Base-by-base conservation (phyloP, 1,140 invertebrate species). In the Solenopsis fugax region DNA sequence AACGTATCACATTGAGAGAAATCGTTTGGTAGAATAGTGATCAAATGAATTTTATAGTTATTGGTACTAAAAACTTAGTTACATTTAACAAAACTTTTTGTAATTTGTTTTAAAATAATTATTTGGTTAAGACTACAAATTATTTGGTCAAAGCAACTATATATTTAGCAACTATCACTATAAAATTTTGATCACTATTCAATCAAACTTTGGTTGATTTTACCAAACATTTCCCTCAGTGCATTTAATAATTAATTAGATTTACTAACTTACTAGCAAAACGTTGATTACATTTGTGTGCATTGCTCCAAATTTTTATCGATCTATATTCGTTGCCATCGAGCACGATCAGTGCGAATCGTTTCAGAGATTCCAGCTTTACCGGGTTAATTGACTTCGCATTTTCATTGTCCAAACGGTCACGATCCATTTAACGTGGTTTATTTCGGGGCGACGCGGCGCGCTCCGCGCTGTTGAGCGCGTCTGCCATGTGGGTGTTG, bases 401-500 rank as follows among this genome's bases (percentile, higher is more conserved):
- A 50, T 75, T 50, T 50, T 72, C 78, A 84, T 87, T 87, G 69
- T 87, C 78, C 69, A n/a, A 34, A 7, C 48, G 45, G 48, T 71
- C 65, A 72, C 54, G 65, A 73, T 77, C 72, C 84, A 78, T 76
- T 85, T 84, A 69, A 56, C 37, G 24, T 54, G 45, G 34, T 69
- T 29, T 77, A 69, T 65, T 62, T 52, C 13, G 34, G 18, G 82
- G 48, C 48, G 34, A 21, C 64, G 75, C 64, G 45, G 69, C 77
- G 50, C 50, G 86, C 81, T 88, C 76, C 90, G 85, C 89, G 89
- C 89, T 80, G 90, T 91, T 92, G 88, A 91, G 92, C 88, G 89
- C 93, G 93, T 93, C 92, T 93, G 93, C 92, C 89, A 89, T 91
- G 93, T 93, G 93, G 93, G 93, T 93, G 93, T 93, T 91, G 80